phyloP scores from a whole-genome alignment of 2,797 vertebrate genomes.

The Pogoniulus pusillus region DNA sequence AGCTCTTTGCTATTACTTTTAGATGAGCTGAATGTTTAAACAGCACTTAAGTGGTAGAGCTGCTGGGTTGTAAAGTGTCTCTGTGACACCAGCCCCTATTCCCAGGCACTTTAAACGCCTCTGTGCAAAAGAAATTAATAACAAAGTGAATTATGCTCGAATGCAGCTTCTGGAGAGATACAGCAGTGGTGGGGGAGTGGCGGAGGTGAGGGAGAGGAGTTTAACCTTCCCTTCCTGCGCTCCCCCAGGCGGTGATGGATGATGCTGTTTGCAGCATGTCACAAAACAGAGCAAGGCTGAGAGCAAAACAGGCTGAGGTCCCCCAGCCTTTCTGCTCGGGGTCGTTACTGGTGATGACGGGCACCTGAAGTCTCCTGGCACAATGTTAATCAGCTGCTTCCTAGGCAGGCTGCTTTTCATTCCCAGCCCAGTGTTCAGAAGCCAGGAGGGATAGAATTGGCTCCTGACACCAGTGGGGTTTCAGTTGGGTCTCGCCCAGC shows the following conservation, averaged over 20 bases:
- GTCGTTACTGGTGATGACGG: fast-evolving
- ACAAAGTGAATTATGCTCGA: neutral
- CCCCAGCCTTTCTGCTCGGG: neutral
- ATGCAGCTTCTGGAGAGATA: neutral
- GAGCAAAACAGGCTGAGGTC: neutral
- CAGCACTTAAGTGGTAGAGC: neutral
- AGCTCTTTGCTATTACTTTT: neutral
- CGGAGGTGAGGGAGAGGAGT: neutral
- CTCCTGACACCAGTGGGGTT: neutral
- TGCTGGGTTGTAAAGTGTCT: neutral
- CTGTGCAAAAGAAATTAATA: conserved; percentile 11
- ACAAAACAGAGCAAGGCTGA: neutral
- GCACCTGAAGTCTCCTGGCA: neutral
- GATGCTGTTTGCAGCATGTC: neutral
- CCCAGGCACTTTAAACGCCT: neutral
- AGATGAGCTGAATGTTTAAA: neutral
- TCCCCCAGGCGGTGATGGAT: neutral
- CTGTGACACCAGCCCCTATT: neutral
- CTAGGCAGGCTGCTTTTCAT: neutral
- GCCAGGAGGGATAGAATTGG: neutral
- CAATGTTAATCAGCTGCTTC: neutral
- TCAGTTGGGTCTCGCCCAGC: neutral
- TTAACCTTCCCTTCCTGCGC: neutral
- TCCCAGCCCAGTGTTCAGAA: neutral
- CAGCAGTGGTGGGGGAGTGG: neutral